phyloP scores from a whole-genome alignment of 2,113 vertebrate species.

The Megatriorchis doriae region DNA sequence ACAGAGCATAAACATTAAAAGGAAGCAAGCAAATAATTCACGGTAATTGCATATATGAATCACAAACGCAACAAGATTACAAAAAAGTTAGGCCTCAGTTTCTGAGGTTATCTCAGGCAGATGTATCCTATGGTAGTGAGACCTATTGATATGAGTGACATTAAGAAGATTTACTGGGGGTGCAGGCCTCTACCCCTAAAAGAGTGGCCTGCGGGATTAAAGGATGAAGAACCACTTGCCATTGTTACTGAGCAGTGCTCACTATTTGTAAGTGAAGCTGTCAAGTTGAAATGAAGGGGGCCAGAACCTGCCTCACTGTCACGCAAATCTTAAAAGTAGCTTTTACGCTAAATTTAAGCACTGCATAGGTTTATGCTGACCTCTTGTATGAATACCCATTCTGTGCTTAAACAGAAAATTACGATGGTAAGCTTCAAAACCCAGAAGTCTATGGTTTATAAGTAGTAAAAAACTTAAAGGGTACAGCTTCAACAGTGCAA shows the following conservation, averaged over 20 bases:
- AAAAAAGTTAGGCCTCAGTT: not conserved
- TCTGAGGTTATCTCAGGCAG: not conserved
- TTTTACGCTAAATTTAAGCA: not conserved
- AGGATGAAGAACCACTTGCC: not conserved
- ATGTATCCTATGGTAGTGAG: rapidly evolving
- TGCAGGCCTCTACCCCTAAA: not conserved
- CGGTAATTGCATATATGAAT: not conserved
- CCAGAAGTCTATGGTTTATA: not conserved
- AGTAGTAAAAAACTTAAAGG: not conserved
- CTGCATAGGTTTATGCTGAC: not conserved
- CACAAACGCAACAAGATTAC: not conserved
- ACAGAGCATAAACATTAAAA: not conserved
- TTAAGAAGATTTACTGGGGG: not conserved
- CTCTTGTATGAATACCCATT: not conserved
- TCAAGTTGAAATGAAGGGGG: not conserved
- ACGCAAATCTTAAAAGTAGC: not conserved
- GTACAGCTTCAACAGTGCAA: not conserved
- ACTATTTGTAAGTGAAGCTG: not conserved
- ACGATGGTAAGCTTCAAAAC: not conserved
- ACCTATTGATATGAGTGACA: not conserved
- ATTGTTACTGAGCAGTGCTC: not conserved
- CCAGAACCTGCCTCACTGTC: not conserved
- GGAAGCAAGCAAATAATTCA: not conserved
- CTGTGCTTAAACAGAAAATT: not conserved
- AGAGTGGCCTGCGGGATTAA: not conserved